Evolutionary conservation across 2,797 vertebrate species (phyloP), one percentile per base, ranked within the genome.

Genomic region (Huso huso): DNA sequence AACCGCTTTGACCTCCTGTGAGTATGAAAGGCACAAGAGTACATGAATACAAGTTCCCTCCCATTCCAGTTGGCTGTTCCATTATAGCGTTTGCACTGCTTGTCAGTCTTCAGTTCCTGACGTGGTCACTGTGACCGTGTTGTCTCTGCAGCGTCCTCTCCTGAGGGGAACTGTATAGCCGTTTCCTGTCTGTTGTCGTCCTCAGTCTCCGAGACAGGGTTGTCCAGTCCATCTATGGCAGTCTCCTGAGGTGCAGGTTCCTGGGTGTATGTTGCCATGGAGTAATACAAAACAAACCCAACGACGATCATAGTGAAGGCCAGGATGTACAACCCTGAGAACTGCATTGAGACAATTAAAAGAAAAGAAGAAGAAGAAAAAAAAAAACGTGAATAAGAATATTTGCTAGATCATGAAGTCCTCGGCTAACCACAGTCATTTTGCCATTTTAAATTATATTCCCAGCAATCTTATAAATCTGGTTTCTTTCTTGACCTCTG

Each of bases 281-380:
- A 83, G 9, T 94, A 94, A 74, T 94, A 98, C 80, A 91, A 50
- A 66, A 92, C 73, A 71, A 98, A 98, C 23, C 96, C 95, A 10
- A 91, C 72, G 81, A 95, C 90, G 83, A 98, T 97, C 80, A 89
- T 53, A 8, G 86, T 71, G 12, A 99, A 90, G 1, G 96, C 90
- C 65, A 98, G 68, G 66, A 98, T 79, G 76, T 99, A 99, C 66
- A 99, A 89, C 8, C 73, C 85, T 37, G 96, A 98, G 81, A 99
- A 98, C 96, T 99, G 82, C 37, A 61, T 0, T 71, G 0, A 61
- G 53, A 58, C n/a, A n/a, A 51, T 37, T 37, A 37, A 37, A 37
- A 11, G 59, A 49, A 11, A 59, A 60, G 3, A 62, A n/a, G 8
- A 3, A 4, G 65, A 70, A 65, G 50, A 52, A 7, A 8, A n/a